Base-by-base conservation (phyloP, 2,113 vertebrate genomes). In the Neolamprologus fasciatus region DNA sequence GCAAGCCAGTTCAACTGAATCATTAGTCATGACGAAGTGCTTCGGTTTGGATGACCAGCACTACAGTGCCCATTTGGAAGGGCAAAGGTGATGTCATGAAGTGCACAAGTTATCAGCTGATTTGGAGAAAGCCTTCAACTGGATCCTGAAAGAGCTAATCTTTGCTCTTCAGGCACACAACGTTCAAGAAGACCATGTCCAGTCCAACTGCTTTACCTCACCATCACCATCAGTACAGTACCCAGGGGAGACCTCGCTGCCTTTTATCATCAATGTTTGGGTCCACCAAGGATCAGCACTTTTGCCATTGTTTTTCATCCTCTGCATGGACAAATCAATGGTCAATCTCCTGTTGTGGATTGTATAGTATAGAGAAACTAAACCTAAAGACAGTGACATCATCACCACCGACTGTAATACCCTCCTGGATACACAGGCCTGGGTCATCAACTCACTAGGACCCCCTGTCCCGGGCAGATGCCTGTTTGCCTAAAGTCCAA, bases 171-270 rank as follows among this genome's bases (percentile, higher is more conserved):
- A 45, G 68, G 1, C 6, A 45, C 68, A 47, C 21, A 28, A 17
- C 0, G 8, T 73, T 17, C 68, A 14, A 26, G 40, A 73, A 47
- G 21, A 47, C 40, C 42, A 0, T 73, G 21, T 73, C 21, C 21
- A 17, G 9, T 26, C 68, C 40, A 73, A 10, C 40, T 28, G 37
- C 21, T 28, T 45, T 45, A 45, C 40, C 5, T 26, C 21, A 47
- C 2, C 5, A 9, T 71, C 66, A 23, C 63, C 35, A 71, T n/a
- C 63, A 68, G 13, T 16, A 42, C 37, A 71, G 12, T 42, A 14
- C 35, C 0, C 37, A 23, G 7, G 1, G 21, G 21, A 23, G 21
- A 26, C 37, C n/a, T 40, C 3, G 4, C n/a, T 3, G 35, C 3
- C 37, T 45, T 73, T 45, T 26, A 45, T 1, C 13, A 26, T 45